phyloP scores from a whole-genome alignment of 2,888 invertebrate species.

The Anthophora plumipes region DNA sequence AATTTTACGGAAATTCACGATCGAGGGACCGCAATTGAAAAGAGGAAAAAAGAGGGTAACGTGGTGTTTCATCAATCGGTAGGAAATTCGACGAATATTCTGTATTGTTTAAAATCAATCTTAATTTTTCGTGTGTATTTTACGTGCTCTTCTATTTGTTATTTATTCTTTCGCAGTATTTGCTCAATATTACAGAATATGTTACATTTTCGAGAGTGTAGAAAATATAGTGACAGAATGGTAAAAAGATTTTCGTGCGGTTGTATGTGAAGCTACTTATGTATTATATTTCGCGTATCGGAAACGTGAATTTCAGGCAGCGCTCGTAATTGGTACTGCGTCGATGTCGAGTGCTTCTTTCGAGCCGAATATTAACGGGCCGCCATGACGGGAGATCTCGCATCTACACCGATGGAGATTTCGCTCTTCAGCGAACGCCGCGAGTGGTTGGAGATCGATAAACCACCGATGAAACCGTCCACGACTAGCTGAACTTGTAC shows the following conservation, averaged over 20 bases:
- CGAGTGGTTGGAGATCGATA: slow-evolving; percentile 50
- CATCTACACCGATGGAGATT: slow-evolving; percentile 34
- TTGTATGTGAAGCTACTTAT: too few relatives aligned
- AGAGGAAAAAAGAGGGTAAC: too few relatives aligned
- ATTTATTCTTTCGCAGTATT: neutral
- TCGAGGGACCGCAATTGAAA: too few relatives aligned
- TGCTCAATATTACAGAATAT: neutral
- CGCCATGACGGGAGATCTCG: slow-evolving; percentile 28
- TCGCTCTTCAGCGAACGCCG: slow-evolving; percentile 14
- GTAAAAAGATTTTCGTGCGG: too few relatives aligned
- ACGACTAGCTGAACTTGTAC: neutral
- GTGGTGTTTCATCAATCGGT: too few relatives aligned
- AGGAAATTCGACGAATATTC: too few relatives aligned
- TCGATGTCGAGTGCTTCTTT: slow-evolving; percentile 50
- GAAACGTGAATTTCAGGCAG: slow-evolving; percentile 27
- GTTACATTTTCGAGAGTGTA: too few relatives aligned
- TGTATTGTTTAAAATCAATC: too few relatives aligned
- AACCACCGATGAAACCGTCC: slow-evolving; percentile 34
- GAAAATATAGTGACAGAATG: too few relatives aligned
- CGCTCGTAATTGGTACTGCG: slow-evolving; percentile 32
- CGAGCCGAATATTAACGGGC: slow-evolving; percentile 50
- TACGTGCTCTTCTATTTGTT: neutral
- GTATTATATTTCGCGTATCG: too few relatives aligned
- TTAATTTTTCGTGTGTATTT: too few relatives aligned
- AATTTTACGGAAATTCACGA: too few relatives aligned